Conservation (phyloP, 2,888 invertebrate genomes). For the Melanotus villosus region DNA sequence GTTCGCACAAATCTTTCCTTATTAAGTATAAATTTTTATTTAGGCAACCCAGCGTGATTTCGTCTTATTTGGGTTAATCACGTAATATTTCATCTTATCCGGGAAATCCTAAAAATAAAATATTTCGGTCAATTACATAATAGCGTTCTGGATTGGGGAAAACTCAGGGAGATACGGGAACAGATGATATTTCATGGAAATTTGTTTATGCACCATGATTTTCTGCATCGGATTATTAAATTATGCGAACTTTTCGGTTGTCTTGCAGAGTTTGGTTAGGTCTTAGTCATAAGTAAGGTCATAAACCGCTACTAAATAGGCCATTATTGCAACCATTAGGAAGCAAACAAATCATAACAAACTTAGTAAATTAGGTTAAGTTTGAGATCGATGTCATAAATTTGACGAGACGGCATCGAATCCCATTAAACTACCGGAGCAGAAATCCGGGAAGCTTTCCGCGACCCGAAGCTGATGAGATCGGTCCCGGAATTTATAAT, state of each 20-base stretch:
- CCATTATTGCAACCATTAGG: constrained; percentile 37
- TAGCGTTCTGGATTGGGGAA: too few relatives aligned
- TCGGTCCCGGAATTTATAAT: constrained; percentile 63
- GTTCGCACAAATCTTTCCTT: neutral
- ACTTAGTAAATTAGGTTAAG: constrained; percentile 56
- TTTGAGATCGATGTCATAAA: constrained; percentile 61
- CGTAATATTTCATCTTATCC: neutral
- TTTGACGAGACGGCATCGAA: constrained; percentile 61
- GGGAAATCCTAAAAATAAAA: constrained; percentile 21
- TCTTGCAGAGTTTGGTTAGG: neutral
- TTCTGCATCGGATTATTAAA: constrained; percentile 4
- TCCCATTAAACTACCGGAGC: constrained; percentile 62
- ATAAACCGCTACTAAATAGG: constrained; percentile 24
- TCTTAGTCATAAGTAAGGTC: neutral
- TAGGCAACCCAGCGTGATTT: neutral
- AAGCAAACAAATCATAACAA: constrained; percentile 57
- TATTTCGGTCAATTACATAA: constrained; percentile 24
- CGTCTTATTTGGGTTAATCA: constrained; percentile 21
- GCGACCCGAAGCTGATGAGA: constrained; percentile 59
- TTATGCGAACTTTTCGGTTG: neutral
- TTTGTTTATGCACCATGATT: constrained; percentile 10
- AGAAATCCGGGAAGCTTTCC: constrained; percentile 61
- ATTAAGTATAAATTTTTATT: constrained; percentile 15
- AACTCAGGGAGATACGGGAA: neutral
- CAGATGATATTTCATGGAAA: constrained; percentile 15